Percentiles rank a stretch among this genome's conserved stretches.
Conservation (phyloP, 1,140 invertebrate species). For the Drosophila kikkawai region DNA sequence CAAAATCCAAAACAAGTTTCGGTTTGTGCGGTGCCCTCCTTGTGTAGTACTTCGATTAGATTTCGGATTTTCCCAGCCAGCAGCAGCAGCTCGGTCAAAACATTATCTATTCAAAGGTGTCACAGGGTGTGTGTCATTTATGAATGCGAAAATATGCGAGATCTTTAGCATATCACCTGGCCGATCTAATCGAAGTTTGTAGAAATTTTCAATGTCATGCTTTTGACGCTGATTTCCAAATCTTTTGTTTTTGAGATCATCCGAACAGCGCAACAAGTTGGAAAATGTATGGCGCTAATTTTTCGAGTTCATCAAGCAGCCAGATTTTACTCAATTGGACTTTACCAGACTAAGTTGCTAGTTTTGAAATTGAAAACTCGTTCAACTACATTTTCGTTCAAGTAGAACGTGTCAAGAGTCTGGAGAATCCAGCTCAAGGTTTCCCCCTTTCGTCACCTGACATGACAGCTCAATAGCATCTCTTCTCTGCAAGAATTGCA, state of each 20-base stretch:
- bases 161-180: conserved; percentile 42
- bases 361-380: conserved; percentile 48
- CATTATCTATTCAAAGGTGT: conserved; percentile 64
- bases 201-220: conserved; percentile 38
- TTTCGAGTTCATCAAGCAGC: conserved; percentile 6
- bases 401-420: conserved; percentile 59
- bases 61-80: conserved; percentile 27
- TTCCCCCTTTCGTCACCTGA: conserved; percentile 13
- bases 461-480: conserved; percentile 10
- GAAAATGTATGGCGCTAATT: conserved; percentile 31
- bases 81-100: conserved; percentile 14
- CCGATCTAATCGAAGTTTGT: conserved; percentile 32
- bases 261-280: conserved; percentile 25
- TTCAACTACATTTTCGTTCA: conserved; percentile 51
- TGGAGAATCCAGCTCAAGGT: conserved; percentile 67
- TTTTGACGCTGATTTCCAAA: conserved; percentile 32
- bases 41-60: conserved; percentile 70
- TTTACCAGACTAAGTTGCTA: background rate
- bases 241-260: conserved; percentile 33
- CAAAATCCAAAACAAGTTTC: conserved; percentile 65
- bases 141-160: conserved; percentile 37
- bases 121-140: conserved; percentile 20
- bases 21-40: conserved; percentile 50
- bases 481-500: conserved; percentile 33
- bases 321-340: conserved; percentile 5